phyloP scores from a whole-genome alignment of 2,797 vertebrate genomes.

The Holocentrus rufus region DNA sequence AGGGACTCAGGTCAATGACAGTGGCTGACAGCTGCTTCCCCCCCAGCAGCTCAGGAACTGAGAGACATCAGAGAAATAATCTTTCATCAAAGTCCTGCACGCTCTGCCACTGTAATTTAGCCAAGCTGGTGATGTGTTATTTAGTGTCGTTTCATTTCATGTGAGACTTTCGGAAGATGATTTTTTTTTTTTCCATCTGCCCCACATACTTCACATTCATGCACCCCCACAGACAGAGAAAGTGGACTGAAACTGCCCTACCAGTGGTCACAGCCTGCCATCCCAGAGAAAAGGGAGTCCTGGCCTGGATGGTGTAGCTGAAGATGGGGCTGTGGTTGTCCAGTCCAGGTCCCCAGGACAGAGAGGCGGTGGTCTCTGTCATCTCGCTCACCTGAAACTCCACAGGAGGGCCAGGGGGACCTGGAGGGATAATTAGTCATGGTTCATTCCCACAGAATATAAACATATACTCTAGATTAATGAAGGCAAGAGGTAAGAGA shows the following conservation, averaged over 20 bases:
- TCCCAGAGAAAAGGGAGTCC: constrained; percentile 93
- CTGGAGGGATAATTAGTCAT: constrained; percentile 69
- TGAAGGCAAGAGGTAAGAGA: neutral
- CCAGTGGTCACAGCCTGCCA: constrained; percentile 93
- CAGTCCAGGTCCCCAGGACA: constrained; percentile 90
- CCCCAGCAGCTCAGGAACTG: constrained; percentile 88
- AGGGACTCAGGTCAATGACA: constrained; percentile 90
- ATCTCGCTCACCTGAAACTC: constrained; percentile 89
- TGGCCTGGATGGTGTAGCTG: constrained; percentile 89
- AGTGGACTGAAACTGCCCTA: constrained; percentile 64
- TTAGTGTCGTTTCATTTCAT: constrained; percentile 52
- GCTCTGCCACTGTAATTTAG: constrained; percentile 53
- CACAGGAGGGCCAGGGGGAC: constrained; percentile 90
- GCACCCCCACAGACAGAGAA: constrained; percentile 12
- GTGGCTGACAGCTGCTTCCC: constrained; percentile 89
- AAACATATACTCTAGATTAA: constrained; percentile 28
- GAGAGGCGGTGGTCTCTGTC: constrained; percentile 88
- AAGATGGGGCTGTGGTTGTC: constrained; percentile 94
- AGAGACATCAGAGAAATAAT: constrained; percentile 65
- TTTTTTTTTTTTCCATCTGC: neutral
- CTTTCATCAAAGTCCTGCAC: constrained; percentile 61
- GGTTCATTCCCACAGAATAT: constrained; percentile 14
- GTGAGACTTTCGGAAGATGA: constrained; percentile 36
- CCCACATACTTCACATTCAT: constrained; percentile 6
- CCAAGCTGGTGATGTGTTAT: constrained; percentile 52